Conservation (phyloP, 2,888 invertebrate genomes). For the Ashinkailepas kermadecensis region DNA sequence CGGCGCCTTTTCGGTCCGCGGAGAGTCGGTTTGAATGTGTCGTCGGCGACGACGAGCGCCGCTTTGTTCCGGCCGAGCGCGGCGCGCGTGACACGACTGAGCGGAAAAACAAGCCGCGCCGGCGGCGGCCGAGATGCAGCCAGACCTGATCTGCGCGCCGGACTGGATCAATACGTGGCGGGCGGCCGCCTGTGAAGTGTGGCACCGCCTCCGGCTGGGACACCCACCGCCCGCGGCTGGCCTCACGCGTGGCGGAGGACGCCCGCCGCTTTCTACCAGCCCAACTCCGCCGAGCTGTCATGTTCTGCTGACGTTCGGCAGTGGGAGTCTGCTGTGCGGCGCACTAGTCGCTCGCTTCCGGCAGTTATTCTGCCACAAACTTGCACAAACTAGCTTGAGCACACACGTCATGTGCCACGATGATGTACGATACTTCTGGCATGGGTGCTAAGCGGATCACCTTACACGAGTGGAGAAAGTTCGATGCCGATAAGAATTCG, state of each 20-base stretch:
- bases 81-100: background rate
- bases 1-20: background rate
- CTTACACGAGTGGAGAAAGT: too few relatives aligned
- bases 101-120: background rate
- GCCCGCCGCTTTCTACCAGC: too few relatives aligned
- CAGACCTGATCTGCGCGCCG: background rate
- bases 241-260: too few relatives aligned
- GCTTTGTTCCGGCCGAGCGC: background rate
- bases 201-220: background rate
- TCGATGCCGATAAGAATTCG: too few relatives aligned
- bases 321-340: background rate
- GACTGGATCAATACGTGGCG: background rate
- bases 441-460: too few relatives aligned
- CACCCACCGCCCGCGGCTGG: too few relatives aligned
- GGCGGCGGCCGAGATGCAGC: background rate
- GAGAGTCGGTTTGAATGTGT: slow-evolving; percentile 3
- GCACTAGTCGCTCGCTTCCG: background rate
- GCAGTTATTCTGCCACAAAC: too few relatives aligned
- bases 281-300: too few relatives aligned
- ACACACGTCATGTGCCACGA: too few relatives aligned
- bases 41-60: background rate
- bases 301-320: background rate
- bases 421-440: too few relatives aligned
- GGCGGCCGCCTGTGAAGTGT: background rate
- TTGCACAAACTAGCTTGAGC: too few relatives aligned